Evolutionary conservation across 2,113 vertebrate species (phyloP), one percentile per base, ranked within the genome.

Genomic region (Polypterus senegalus): DNA sequence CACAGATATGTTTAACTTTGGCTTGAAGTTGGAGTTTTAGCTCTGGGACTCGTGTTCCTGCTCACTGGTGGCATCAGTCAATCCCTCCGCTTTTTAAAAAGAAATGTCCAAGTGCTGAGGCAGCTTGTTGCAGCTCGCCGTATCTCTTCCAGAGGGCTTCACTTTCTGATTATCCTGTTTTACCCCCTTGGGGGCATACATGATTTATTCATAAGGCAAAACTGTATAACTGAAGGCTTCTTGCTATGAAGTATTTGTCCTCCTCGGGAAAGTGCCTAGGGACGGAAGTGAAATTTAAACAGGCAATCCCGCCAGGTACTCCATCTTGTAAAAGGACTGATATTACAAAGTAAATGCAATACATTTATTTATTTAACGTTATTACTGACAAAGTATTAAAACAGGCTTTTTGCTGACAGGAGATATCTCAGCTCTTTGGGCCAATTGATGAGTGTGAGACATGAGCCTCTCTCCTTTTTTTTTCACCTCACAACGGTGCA

Each of bases 361-460:
- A 72, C 72, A 81, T 79, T 75, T 82, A 78, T 84, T 81, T 84
- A 77, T 82, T 82, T 84, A 82, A 84, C 74, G 75, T 77, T 82
- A 82, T 81, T 79, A 80, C 76, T 65, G 11, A 77, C 71, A 68
- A 68, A 72, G 77, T 78, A 76, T 78, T 84, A 81, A 76, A 81
- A 76, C 74, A 81, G 74, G 76, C 74, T 75, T 78, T 80, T 70
- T 75, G 74, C 74, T 74, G 71, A 71, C 75, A 74, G 73, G 76
- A 80, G 65, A 69, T 69, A 75, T 69, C 72, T 71, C 54, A 61
- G 57, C 54, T 58, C 69, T 66, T 64, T 61, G 70, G 76, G 53
- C 65, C 70, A 69, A 79, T 78, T 77, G 71, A 81, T 71, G 71
- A 69, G 27, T 71, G 56, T 63, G 66, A 60, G 66, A 71, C 62